phyloP scores from a whole-genome alignment of 2,888 invertebrate genomes.

The Cosmopolites sordidus region DNA sequence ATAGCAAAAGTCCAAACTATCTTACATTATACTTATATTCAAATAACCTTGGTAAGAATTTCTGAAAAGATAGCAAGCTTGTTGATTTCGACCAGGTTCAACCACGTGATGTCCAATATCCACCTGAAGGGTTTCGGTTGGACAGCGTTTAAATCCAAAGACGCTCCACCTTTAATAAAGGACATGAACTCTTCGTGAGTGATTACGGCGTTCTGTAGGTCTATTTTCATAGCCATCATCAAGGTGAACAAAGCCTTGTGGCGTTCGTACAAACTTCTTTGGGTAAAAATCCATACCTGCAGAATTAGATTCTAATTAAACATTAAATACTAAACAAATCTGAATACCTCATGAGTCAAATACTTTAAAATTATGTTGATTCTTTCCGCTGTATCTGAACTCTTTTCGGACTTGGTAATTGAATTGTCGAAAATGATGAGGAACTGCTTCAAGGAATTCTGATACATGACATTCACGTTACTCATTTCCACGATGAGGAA shows the following conservation, averaged over 20 bases:
- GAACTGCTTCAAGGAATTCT: constrained; percentile 93
- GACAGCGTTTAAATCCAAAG: constrained; percentile 88
- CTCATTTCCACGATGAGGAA: constrained; percentile 97
- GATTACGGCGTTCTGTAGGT: constrained; percentile 75
- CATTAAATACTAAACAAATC: no score
- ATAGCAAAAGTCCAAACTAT: no score
- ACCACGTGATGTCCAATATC: constrained; percentile 94
- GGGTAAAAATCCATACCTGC: constrained; percentile 82
- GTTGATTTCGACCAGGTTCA: constrained; percentile 91
- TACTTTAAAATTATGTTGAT: constrained; percentile 85
- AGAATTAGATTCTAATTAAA: no score
- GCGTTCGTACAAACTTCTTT: constrained; percentile 86
- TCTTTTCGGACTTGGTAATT: constrained; percentile 86
- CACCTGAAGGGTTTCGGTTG: constrained; percentile 89
- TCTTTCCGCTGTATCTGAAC: constrained; percentile 76
- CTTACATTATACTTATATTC: background rate
- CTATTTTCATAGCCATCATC: constrained; percentile 93
- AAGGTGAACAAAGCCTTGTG: constrained; percentile 91
- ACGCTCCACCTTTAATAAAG: constrained; percentile 95
- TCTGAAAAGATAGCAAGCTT: constrained; percentile 76
- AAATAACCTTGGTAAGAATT: constrained; percentile 66
- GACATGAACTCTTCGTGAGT: constrained; percentile 90
- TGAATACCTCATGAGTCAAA: constrained; percentile 76
- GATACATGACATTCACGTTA: constrained; percentile 94
- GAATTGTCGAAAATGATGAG: constrained; percentile 89